Percentiles rank a stretch among this genome's conserved stretches.
These are phyloP conservation scores for Thelaira solivaga DNA, from an alignment of 2,888 invertebrate genomes.

Conservation along the genomic window DNA sequence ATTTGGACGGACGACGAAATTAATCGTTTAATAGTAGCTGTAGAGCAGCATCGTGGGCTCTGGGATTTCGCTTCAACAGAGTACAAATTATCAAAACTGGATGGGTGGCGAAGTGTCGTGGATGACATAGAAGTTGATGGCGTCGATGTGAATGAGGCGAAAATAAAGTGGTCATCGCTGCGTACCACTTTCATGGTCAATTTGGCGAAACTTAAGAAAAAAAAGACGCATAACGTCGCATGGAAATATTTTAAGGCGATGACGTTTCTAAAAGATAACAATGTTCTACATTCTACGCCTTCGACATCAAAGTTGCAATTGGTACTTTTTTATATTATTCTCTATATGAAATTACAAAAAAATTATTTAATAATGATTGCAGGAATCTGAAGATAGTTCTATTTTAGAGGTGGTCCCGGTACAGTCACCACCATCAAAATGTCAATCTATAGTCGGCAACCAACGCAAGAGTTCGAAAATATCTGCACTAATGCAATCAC, in stretches of 20 bases:
- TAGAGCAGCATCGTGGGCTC: neutral
- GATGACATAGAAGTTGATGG: neutral
- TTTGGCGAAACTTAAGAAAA: neutral
- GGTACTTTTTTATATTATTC: neutral
- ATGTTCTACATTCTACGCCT: neutral
- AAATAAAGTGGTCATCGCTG: neutral
- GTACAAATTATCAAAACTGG: neutral
- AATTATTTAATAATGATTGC: neutral
- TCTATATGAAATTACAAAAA: neutral
- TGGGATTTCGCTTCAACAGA: neutral
- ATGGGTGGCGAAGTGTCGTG: neutral
- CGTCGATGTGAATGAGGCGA: neutral
- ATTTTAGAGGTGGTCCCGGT: neutral
- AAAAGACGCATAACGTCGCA: neutral
- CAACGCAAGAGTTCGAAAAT: neutral
- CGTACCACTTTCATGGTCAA: conserved; percentile 1
- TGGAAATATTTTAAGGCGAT: conserved; percentile 1
- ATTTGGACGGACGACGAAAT: neutral
- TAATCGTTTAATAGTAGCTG: neutral
- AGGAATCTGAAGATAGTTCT: neutral
- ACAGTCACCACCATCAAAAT: neutral
- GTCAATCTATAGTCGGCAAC: too few relatives aligned
- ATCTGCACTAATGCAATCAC: neutral
- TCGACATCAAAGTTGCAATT: neutral
- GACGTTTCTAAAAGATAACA: neutral